phyloP scores from a whole-genome alignment of 1,140 invertebrate species.

The Yoshiicerus persimilis region DNA sequence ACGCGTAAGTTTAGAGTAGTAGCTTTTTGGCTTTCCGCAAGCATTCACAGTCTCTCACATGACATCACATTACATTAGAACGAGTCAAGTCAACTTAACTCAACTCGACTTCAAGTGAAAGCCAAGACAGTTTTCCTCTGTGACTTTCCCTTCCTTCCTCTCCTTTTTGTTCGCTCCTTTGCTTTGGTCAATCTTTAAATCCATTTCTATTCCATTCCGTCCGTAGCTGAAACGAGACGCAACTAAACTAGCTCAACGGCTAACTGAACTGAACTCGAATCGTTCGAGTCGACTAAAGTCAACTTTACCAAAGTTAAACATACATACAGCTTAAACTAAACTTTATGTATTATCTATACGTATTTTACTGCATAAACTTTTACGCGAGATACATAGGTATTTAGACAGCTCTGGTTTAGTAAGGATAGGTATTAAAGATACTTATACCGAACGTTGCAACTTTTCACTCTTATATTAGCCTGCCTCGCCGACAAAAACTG shows the following conservation, averaged over 20 bases:
- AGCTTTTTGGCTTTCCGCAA: not conserved
- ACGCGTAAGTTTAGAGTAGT: not conserved
- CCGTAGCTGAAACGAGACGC: not conserved
- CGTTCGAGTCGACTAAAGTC: not conserved
- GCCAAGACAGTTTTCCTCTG: slow-evolving; percentile 1
- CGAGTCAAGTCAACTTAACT: not conserved
- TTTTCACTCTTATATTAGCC: not conserved
- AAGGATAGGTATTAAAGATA: not conserved
- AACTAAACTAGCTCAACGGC: not conserved
- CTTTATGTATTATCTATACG: not conserved
- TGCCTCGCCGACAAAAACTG: not conserved
- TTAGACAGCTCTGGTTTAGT: not conserved
- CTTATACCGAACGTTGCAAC: not conserved
- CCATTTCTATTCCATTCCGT: not conserved
- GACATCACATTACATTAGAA: not conserved
- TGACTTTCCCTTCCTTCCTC: not conserved
- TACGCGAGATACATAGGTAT: not conserved
- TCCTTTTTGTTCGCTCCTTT: not conserved
- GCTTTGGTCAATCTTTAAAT: slow-evolving; percentile 4
- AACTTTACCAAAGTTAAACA: not conserved
- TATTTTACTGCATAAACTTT: not conserved
- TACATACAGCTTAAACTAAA: not conserved
- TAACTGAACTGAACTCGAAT: not conserved
- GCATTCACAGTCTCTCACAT: slow-evolving; percentile 7
- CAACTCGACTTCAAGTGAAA: not conserved